Evolutionary conservation across 2,797 vertebrate species (phyloP).

Genomic region (Acanthiza pusilla): DNA sequence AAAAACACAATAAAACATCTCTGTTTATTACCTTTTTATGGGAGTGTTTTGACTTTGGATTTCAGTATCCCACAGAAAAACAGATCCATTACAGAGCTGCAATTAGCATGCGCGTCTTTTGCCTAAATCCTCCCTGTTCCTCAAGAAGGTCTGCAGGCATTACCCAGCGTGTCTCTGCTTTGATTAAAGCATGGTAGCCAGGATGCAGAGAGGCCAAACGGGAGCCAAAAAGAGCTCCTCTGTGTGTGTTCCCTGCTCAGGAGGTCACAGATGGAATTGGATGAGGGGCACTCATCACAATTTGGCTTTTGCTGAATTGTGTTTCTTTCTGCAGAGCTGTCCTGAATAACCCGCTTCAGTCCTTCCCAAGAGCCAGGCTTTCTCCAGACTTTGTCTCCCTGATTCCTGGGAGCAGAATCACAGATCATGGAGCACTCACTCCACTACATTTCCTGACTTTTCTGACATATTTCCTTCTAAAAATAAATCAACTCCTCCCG

Average conservation of each 20-base stretch:
- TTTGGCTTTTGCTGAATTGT: not conserved
- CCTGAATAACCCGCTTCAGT: not conserved
- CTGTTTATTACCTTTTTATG: conserved; percentile 37
- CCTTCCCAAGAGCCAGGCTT: not conserved
- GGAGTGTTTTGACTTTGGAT: conserved; percentile 24
- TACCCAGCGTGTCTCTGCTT: not conserved
- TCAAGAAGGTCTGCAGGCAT: not conserved
- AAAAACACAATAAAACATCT: not conserved
- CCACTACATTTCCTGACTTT: not conserved
- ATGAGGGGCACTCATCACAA: not conserved
- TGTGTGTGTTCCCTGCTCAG: not conserved
- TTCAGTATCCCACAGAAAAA: conserved; percentile 6
- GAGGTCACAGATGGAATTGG: not conserved
- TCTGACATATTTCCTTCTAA: not conserved
- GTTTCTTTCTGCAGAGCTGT: accelerated
- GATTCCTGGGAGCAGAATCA: not conserved
- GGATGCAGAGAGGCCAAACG: not conserved
- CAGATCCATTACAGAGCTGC: not conserved
- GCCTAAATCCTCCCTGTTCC: not conserved
- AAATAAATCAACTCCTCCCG: not conserved
- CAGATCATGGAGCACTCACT: not conserved
- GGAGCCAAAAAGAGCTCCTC: not conserved
- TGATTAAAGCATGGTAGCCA: not conserved
- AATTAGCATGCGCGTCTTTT: not conserved
- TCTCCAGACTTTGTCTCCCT: not conserved